Evolutionary conservation across 1,140 invertebrate species (phyloP).

Genomic region (Melitaea cinxia): DNA sequence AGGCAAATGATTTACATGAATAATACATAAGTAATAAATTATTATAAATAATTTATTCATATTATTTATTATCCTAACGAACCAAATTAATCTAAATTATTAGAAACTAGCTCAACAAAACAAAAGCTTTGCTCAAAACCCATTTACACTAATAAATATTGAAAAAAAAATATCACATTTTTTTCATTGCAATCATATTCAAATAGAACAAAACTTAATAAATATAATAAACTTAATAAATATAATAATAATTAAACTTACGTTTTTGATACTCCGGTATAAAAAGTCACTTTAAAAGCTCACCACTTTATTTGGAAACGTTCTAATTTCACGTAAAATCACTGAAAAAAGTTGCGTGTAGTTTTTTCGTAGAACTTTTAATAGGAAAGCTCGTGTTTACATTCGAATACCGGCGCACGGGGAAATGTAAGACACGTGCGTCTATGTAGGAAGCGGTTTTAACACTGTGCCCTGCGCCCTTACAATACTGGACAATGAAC

Average conservation of each 20-base stretch:
- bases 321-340: background rate
- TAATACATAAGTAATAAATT: no score
- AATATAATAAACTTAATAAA: background rate
- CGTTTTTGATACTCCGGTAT: background rate
- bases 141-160: no score
- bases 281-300: background rate
- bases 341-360: background rate
- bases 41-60: no score
- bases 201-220: background rate
- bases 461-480: slow-evolving; percentile 7
- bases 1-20: no score
- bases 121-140: no score
- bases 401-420: background rate
- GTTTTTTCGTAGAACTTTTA: background rate
- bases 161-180: no score
- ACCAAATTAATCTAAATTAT: no score
- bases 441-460: background rate
- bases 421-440: background rate
- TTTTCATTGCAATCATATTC: background rate
- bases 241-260: background rate
- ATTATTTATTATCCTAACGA: no score
- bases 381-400: background rate
- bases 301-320: background rate
- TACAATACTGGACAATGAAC: slow-evolving; percentile 1
- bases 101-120: no score